Evolutionary conservation across 2,113 vertebrate species (phyloP).

Genomic region (Spilogale gracilis): DNA sequence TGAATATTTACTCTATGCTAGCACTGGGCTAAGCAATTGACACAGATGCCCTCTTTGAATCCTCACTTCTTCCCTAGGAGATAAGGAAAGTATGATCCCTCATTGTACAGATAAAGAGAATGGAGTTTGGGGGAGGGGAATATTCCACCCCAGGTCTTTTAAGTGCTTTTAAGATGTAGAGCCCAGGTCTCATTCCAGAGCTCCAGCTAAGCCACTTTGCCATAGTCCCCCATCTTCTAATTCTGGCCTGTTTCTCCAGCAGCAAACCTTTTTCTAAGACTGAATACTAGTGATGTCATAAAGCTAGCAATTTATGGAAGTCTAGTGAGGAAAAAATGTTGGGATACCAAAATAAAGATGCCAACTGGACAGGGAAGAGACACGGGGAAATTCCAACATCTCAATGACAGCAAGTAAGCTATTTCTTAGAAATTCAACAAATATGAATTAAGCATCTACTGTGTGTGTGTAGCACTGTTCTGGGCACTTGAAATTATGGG

Average conservation of each 20-base stretch:
- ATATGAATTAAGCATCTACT: background rate
- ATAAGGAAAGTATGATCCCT: background rate
- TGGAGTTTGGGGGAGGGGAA: background rate
- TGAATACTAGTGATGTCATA: background rate
- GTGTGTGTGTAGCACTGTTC: background rate
- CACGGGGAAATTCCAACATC: background rate
- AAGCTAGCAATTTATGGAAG: background rate
- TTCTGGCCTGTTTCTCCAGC: background rate
- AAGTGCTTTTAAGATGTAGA: background rate
- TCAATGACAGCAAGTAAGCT: background rate
- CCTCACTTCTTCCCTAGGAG: background rate
- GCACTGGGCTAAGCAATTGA: background rate
- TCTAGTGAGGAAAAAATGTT: background rate
- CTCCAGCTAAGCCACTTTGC: background rate
- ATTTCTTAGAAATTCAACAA: background rate
- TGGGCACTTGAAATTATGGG: background rate
- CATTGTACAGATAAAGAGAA: background rate
- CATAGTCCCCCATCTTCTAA: background rate
- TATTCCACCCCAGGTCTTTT: background rate
- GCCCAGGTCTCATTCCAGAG: background rate
- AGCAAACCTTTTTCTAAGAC: constrained; percentile 45
- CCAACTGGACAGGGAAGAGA: background rate
- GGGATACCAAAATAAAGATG: background rate
- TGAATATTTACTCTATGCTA: background rate
- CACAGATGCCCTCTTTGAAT: background rate